These are phyloP conservation scores for Chiroxiphia lanceolata DNA, from an alignment of 2,797 vertebrate species.

Conservation along the genomic window DNA sequence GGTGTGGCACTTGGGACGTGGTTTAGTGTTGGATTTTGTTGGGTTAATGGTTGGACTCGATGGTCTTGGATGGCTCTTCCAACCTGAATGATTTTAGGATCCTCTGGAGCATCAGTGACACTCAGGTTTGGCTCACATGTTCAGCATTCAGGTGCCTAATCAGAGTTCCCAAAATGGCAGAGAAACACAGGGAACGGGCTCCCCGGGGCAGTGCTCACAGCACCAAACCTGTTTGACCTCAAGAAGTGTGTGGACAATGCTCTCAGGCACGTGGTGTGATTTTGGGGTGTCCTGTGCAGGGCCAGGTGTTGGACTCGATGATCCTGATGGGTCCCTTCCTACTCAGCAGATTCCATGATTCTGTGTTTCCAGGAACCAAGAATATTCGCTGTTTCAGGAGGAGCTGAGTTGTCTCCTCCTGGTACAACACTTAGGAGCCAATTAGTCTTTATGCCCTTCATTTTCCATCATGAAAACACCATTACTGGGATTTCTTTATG, in stretches of 20 bases:
- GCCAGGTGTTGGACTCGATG: background rate
- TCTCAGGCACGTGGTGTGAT: background rate
- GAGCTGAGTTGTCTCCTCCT: accelerated
- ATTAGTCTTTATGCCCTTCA: background rate
- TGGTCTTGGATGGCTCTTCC: background rate
- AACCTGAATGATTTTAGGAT: background rate
- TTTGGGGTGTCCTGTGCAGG: background rate
- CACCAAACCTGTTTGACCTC: background rate
- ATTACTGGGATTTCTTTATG: background rate
- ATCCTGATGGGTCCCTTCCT: background rate
- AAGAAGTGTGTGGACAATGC: background rate
- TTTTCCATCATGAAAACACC: background rate
- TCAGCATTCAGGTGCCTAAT: background rate
- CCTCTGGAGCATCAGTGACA: too few species aligned
- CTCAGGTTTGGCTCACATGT: background rate
- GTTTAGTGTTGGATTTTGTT: background rate
- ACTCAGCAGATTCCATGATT: background rate
- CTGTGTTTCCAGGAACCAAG: background rate
- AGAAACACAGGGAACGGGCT: background rate
- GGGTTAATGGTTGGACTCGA: background rate
- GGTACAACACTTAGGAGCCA: background rate
- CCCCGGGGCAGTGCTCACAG: background rate
- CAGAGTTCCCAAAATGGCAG: background rate
- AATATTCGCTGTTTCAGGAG: background rate
- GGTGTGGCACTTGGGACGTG: background rate